Evolutionary conservation across 2,113 vertebrate genomes (phyloP).

Genomic region (Ibidorhyncha struthersii): DNA sequence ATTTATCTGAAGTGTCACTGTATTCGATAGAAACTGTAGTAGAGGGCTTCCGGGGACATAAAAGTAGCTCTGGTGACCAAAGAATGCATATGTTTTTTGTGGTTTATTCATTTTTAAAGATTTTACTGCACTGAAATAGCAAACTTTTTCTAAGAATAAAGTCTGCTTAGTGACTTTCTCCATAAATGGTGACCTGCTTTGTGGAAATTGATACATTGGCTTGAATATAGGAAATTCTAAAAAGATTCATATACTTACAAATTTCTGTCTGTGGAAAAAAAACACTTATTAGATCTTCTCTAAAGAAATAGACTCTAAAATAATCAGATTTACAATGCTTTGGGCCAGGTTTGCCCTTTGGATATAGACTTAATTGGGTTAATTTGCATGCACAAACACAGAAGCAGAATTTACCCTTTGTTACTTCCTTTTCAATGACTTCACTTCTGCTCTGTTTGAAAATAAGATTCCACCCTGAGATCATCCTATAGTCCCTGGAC

Average conservation of each 20-base stretch:
- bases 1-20: slow-evolving; percentile 52
- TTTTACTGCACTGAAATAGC: neutral
- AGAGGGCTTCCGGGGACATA: neutral
- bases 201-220: neutral
- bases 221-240: neutral
- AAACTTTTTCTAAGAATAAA: neutral
- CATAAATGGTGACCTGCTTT: neutral
- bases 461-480: neutral
- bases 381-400: neutral
- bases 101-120: slow-evolving; percentile 21
- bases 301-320: neutral
- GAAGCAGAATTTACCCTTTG: neutral
- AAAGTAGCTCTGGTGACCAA: neutral
- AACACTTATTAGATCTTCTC: neutral
- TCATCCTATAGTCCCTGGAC: neutral
- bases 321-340: neutral
- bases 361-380: neutral
- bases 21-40: neutral
- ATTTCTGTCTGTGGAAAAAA: neutral
- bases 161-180: neutral
- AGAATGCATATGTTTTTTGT: neutral
- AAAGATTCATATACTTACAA: neutral
- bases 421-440: neutral
- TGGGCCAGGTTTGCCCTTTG: neutral
- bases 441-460: neutral